Evolutionary conservation across 2,888 invertebrate genomes (phyloP).

Genomic region (Branchellion lobata): DNA sequence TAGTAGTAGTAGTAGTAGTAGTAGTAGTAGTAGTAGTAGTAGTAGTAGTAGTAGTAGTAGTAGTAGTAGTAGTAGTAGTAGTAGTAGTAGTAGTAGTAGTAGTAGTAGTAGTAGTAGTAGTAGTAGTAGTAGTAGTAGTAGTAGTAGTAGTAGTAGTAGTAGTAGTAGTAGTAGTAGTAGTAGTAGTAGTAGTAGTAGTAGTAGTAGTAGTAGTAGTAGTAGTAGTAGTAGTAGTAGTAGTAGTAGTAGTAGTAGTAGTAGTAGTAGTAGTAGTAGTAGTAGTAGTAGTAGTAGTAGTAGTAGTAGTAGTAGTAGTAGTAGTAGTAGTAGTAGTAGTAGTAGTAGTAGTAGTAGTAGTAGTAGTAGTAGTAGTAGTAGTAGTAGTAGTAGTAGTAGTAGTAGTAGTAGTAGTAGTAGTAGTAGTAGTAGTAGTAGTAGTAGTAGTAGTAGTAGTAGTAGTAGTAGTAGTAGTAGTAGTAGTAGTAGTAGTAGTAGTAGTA

Average conservation of each 20-base stretch:
- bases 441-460: conserved; percentile 18
- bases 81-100: conserved; percentile 42
- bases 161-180: conserved; percentile 18
- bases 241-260: conserved; percentile 22
- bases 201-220: conserved; percentile 18
- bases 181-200: conserved; percentile 22
- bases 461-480: conserved; percentile 18
- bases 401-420: conserved; percentile 18
- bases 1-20: conserved; percentile 33
- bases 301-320: conserved; percentile 22
- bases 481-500: conserved; percentile 22
- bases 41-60: conserved; percentile 37
- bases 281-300: conserved; percentile 18
- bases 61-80: conserved; percentile 26
- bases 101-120: conserved; percentile 34
- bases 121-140: conserved; percentile 22
- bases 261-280: conserved; percentile 18
- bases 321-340: conserved; percentile 18
- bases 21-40: conserved; percentile 42
- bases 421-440: conserved; percentile 22
- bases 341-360: conserved; percentile 18
- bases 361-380: conserved; percentile 22
- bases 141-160: conserved; percentile 18
- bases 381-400: conserved; percentile 18
- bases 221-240: conserved; percentile 18